Evolutionary conservation across 2,113 vertebrate genomes (phyloP).

Genomic region (Ursus arctos): DNA sequence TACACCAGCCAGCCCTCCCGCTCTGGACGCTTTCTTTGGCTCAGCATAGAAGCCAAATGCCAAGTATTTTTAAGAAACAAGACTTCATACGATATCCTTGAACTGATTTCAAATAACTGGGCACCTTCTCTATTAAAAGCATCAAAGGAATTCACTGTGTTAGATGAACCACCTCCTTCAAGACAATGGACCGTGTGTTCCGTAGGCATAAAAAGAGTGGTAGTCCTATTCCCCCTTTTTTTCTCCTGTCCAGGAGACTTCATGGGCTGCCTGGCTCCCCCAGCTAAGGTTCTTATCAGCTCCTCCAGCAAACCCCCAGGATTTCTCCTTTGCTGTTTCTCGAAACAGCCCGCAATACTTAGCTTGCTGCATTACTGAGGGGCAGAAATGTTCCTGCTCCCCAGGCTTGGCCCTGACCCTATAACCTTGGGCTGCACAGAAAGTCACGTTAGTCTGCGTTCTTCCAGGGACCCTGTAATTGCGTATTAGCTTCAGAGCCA

Average conservation of each 20-base stretch:
- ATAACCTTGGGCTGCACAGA: neutral
- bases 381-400: neutral
- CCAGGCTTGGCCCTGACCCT: neutral
- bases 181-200: conserved; percentile 65
- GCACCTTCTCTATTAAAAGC: conserved; percentile 74
- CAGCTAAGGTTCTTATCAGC: too few relatives aligned
- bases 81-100: conserved; percentile 67
- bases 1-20: neutral
- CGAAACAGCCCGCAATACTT: too few relatives aligned
- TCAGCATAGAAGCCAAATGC: conserved; percentile 21
- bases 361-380: neutral
- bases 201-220: conserved; percentile 21
- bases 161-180: conserved; percentile 74
- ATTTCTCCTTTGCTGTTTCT: neutral
- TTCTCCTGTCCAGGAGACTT: neutral
- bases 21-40: neutral
- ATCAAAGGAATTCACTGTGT: conserved; percentile 76
- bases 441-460: neutral
- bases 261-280: neutral
- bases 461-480: too few relatives aligned
- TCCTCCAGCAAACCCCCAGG: neutral
- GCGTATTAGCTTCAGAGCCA: neutral
- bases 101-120: conserved; percentile 80
- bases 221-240: neutral
- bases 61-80: conserved; percentile 58